Conservation (phyloP, 2,113 vertebrate genomes). For the Martes martes region DNA sequence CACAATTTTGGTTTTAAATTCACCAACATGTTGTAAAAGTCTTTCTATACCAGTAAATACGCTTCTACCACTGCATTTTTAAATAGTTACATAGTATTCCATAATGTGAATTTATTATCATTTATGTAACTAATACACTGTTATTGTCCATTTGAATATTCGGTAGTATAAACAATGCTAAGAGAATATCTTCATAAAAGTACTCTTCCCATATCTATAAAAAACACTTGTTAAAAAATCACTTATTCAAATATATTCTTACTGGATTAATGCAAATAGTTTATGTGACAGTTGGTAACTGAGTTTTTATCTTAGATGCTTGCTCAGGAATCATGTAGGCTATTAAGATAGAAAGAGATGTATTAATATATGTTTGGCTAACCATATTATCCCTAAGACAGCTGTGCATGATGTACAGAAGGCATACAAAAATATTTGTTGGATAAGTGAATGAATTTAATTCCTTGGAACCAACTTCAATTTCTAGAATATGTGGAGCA, state of each 20-base stretch:
- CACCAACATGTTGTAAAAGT: background rate
- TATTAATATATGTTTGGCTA: background rate
- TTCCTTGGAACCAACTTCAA: background rate
- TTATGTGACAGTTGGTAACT: background rate
- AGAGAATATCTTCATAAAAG: background rate
- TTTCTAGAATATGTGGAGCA: background rate
- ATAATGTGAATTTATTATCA: background rate
- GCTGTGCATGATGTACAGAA: background rate
- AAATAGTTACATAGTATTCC: background rate
- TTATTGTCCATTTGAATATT: background rate
- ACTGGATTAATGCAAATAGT: background rate
- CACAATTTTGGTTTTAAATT: background rate
- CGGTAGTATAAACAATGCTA: background rate
- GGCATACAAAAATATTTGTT: background rate
- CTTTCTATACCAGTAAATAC: constrained; percentile 1
- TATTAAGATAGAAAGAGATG: background rate
- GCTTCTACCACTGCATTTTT: background rate
- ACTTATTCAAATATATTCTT: background rate
- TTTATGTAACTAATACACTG: background rate
- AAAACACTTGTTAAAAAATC: background rate
- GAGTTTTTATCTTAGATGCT: background rate
- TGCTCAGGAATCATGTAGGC: background rate
- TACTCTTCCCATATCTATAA: background rate
- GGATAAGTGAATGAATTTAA: background rate
- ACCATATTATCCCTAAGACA: background rate